Percentiles rank a stretch among this genome's conserved stretches.
phyloP scores from a whole-genome alignment of 2,888 invertebrate genomes.

The Eugnorisma glareosa region DNA sequence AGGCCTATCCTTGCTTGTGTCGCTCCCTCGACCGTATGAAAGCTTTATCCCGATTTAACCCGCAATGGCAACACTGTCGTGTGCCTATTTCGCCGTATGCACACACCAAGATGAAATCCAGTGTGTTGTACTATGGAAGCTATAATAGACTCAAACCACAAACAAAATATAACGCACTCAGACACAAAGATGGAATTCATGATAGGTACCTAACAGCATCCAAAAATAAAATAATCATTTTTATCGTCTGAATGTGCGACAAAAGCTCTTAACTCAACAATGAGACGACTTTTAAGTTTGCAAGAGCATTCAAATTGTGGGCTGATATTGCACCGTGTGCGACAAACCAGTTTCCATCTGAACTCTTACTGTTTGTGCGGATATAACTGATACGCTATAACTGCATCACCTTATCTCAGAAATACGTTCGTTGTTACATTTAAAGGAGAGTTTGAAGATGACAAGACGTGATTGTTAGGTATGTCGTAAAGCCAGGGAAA shows the following conservation, averaged over 20 bases:
- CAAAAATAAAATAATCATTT: slow-evolving; percentile 23
- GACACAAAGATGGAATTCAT: not conserved
- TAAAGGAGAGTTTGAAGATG: not conserved
- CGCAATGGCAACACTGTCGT: not conserved
- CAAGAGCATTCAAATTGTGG: slow-evolving; percentile 49
- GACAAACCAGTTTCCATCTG: slow-evolving; percentile 52
- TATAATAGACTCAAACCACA: not conserved
- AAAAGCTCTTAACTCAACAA: slow-evolving; percentile 26
- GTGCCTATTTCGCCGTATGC: not conserved
- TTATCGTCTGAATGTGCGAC: slow-evolving; percentile 6
- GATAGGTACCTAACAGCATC: not conserved
- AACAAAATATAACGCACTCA: not conserved
- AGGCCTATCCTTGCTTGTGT: not conserved
- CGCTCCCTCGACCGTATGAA: not conserved
- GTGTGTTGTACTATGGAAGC: not conserved
- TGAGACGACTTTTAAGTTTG: slow-evolving; percentile 38
- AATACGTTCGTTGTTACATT: slow-evolving; percentile 1
- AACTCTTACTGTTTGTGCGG: slow-evolving; percentile 40
- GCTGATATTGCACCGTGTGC: slow-evolving; percentile 31
- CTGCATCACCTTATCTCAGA: slow-evolving; percentile 21
- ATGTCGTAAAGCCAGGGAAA: not conserved
- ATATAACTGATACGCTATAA: slow-evolving; percentile 31
- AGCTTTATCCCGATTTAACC: not conserved
- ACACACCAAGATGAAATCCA: not conserved
- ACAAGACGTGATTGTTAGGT: not conserved